A percentile compares a stretch with the other conserved stretches of the same genome.
Evolutionary conservation across 2,888 invertebrate species (phyloP).

Genomic region (Agonopterix arenella): DNA sequence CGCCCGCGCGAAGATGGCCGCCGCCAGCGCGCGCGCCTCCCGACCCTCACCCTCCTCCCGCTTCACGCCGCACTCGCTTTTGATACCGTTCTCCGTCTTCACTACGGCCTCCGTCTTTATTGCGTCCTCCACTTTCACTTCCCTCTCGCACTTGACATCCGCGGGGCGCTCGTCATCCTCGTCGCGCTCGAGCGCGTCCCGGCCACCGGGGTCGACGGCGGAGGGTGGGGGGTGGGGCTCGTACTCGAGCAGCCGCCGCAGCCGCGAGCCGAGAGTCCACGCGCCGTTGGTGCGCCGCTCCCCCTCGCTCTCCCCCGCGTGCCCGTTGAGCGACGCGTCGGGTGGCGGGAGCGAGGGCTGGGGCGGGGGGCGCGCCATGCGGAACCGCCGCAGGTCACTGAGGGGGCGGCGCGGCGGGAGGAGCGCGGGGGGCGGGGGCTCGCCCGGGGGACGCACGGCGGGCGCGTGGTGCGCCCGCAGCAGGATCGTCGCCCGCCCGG

Average conservation of each 20-base stretch:
- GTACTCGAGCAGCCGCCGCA: conserved; percentile 7
- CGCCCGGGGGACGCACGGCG: conserved; percentile 49
- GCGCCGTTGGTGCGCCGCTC: conserved; percentile 12
- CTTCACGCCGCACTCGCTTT: conserved; percentile 9
- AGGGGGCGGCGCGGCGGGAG: conserved; percentile 11
- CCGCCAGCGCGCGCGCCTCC: conserved; percentile 63
- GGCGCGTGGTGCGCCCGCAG: conserved; percentile 50
- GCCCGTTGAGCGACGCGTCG: conserved; percentile 5
- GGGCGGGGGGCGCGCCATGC: conserved; percentile 2
- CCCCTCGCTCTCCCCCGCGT: neutral
- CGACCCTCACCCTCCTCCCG: conserved; percentile 16
- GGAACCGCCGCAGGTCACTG: conserved; percentile 1
- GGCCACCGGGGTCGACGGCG: neutral
- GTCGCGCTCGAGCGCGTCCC: conserved; percentile 7
- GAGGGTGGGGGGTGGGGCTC: conserved; percentile 1
- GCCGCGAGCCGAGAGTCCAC: conserved; percentile 10
- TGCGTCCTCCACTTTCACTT: conserved; percentile 5
- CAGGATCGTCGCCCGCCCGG: conserved; percentile 52
- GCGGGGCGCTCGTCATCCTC: conserved; percentile 4
- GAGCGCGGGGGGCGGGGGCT: conserved; percentile 15
- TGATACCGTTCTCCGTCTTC: conserved; percentile 8
- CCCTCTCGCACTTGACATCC: neutral
- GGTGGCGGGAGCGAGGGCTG: neutral
- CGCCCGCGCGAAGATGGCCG: conserved; percentile 63
- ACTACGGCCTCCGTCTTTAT: conserved; percentile 8